A percentile compares a stretch with the other conserved stretches of the same genome.
These are phyloP conservation scores for Zaprionus africanus DNA, from an alignment of 1,140 invertebrate species.

Conservation along the genomic window DNA sequence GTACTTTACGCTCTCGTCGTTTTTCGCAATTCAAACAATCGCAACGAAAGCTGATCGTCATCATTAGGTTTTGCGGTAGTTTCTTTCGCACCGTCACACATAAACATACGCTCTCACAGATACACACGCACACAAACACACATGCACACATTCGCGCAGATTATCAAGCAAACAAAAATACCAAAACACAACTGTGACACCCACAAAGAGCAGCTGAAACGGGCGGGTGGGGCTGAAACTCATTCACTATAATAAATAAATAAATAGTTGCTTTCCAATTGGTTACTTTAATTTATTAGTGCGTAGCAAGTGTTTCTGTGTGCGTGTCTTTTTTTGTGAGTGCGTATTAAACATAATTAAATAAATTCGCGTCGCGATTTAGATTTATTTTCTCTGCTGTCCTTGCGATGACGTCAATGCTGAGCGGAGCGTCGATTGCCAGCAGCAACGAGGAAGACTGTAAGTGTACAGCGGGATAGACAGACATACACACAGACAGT, in stretches of 20 bases:
- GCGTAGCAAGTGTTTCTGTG: conserved; percentile 21
- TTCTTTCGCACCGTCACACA: conserved; percentile 34
- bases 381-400: conserved; percentile 26
- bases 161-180: conserved; percentile 24
- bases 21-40: conserved; percentile 42
- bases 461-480: conserved; percentile 47
- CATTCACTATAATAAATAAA: conserved; percentile 58
- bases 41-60: conserved; percentile 47
- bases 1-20: conserved; percentile 20
- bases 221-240: conserved; percentile 55
- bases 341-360: conserved; percentile 42
- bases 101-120: conserved; percentile 3
- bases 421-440: conserved; percentile 35
- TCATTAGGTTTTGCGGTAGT: conserved; percentile 53
- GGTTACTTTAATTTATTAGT: conserved; percentile 27
- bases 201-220: conserved; percentile 42
- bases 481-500: background rate
- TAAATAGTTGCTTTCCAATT: conserved; percentile 57
- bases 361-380: conserved; percentile 58
- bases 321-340: conserved; percentile 14
- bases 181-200: conserved; percentile 31
- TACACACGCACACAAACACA: conserved; percentile 1
- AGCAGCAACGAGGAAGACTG: conserved; percentile 63
- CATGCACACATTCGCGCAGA: background rate
- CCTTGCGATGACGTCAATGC: conserved; percentile 66